phyloP scores from a whole-genome alignment of 2,888 invertebrate species.

The Micoletzkya japonica region DNA sequence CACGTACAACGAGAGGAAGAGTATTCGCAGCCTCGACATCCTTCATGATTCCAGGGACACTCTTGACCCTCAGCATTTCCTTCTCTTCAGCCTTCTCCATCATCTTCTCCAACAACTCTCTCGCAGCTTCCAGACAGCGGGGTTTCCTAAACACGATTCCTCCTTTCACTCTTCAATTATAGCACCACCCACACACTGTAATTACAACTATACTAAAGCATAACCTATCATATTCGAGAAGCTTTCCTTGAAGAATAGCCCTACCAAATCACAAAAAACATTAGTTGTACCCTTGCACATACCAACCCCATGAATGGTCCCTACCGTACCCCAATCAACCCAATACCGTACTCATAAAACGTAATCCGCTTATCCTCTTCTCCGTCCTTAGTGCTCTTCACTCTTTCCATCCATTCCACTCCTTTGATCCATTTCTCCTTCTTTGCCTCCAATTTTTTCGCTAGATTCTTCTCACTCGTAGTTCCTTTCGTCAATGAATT shows the following conservation, averaged over 20 bases:
- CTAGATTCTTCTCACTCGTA: slow-evolving; percentile 8
- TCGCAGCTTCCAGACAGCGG: too few species aligned
- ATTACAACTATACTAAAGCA: too few species aligned
- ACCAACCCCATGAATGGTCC: too few species aligned
- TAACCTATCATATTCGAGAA: too few species aligned
- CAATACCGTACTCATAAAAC: neutral
- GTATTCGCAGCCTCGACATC: neutral
- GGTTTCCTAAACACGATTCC: too few species aligned
- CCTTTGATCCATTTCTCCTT: slow-evolving; percentile 10
- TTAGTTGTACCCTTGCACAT: too few species aligned
- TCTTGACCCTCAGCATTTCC: slow-evolving; percentile 13
- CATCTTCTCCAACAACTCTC: neutral
- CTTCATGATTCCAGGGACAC: neutral
- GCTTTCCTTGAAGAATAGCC: too few species aligned
- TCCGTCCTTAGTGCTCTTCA: neutral
- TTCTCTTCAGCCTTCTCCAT: slow-evolving; percentile 7
- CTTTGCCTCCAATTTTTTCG: neutral
- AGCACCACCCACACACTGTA: too few species aligned
- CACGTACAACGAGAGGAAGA: too few species aligned
- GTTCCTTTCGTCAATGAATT: slow-evolving; percentile 1
- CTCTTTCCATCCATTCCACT: slow-evolving; percentile 1
- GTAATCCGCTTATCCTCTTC: slow-evolving; percentile 1
- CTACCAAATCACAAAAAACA: too few species aligned
- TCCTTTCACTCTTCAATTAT: too few species aligned
- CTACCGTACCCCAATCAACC: too few species aligned